These are phyloP conservation scores for Leptarthrus brevirostris DNA, from an alignment of 2,888 invertebrate genomes.

Conservation along the genomic window DNA sequence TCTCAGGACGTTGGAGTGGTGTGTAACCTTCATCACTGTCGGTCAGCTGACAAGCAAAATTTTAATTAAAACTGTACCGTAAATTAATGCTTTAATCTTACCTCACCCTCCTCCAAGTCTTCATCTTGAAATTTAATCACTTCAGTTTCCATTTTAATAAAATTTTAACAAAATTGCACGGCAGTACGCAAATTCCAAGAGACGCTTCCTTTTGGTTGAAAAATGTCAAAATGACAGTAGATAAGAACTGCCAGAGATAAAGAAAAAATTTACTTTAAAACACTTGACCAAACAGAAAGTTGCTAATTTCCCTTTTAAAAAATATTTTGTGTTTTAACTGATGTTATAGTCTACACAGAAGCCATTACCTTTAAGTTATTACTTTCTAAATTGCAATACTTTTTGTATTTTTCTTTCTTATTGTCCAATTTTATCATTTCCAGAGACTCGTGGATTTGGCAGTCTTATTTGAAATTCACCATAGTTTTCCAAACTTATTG, in stretches of 20 bases:
- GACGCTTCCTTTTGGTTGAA: constrained; percentile 8
- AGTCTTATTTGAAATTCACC: no score
- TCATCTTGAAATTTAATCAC: constrained; percentile 71
- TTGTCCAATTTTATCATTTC: no score
- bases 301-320: no score
- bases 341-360: no score
- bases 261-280: no score
- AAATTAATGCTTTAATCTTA: constrained; percentile 61
- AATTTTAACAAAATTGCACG: constrained; percentile 5
- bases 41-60: constrained; percentile 58
- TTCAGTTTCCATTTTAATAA: constrained; percentile 70
- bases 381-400: no score
- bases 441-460: no score
- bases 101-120: constrained; percentile 77
- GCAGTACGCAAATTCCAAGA: background rate
- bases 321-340: no score
- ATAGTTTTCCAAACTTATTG: no score
- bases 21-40: constrained; percentile 65
- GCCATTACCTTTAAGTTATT: no score
- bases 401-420: no score
- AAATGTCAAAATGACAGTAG: constrained; percentile 21
- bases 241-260: background rate
- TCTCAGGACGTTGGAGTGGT: constrained; percentile 62
- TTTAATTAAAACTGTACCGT: background rate
- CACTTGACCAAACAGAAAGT: no score